Evolutionary conservation across 2,797 vertebrate species (phyloP).

Genomic region (Arrhamphus sclerolepis): DNA sequence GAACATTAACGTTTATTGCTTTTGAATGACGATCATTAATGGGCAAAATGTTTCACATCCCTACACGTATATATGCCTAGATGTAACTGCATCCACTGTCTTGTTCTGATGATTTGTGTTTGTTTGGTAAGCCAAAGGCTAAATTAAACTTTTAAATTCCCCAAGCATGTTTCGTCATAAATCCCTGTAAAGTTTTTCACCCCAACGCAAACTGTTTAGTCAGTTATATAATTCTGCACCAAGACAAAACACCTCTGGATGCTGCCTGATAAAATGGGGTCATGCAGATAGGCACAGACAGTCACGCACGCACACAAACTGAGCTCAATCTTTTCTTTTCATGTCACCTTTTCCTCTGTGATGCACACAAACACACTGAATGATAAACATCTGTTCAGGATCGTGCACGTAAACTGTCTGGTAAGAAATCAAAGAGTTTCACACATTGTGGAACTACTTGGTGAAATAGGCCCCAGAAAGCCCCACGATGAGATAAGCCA

Average conservation of each 20-base stretch:
- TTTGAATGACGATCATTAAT: too few species aligned
- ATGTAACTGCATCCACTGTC: too few species aligned
- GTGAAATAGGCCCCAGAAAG: slow-evolving; percentile 7
- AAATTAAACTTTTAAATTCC: slow-evolving; percentile 25
- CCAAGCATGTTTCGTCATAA: slow-evolving; percentile 14
- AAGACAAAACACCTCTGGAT: slow-evolving; percentile 18
- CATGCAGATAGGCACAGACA: slow-evolving; percentile 11
- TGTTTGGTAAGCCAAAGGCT: slow-evolving; percentile 13
- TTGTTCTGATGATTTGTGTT: slow-evolving; percentile 14
- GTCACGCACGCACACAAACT: background rate
- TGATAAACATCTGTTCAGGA: background rate
- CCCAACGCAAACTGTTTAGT: slow-evolving; percentile 26
- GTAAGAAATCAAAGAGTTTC: background rate
- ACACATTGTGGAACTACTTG: background rate
- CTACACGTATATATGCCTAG: too few species aligned
- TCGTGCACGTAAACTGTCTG: too few species aligned
- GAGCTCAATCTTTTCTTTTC: background rate
- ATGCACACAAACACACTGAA: slow-evolving; percentile 3
- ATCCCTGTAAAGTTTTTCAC: slow-evolving; percentile 10
- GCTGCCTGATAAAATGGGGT: slow-evolving; percentile 8
- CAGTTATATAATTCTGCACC: slow-evolving; percentile 41
- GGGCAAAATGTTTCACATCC: too few species aligned
- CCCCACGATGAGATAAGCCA: slow-evolving; percentile 21
- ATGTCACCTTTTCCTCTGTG: background rate
- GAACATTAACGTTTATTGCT: too few species aligned